Evolutionary conservation across 92 coral and sea anemone species (phyloP).

Genomic region (Epizoanthus fatuus): DNA sequence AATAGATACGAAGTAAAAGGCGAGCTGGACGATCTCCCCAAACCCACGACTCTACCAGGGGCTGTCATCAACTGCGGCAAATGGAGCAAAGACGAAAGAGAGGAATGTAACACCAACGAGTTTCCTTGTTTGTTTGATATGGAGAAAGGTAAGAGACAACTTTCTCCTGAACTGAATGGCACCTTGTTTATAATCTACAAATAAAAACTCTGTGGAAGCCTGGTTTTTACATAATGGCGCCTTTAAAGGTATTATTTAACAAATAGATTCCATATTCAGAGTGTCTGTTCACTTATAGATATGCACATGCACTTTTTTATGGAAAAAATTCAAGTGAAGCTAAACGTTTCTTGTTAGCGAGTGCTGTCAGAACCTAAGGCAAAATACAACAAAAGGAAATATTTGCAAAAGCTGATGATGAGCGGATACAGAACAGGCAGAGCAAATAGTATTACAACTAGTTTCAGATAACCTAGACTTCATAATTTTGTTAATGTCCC

Average conservation of each 20-base stretch:
- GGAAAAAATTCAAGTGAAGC: no score
- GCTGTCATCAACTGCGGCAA: conserved; percentile 92
- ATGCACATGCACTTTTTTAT: no score
- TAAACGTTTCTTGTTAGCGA: no score
- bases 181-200: background rate
- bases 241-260: no score
- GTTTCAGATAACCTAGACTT: background rate
- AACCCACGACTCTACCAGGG: conserved; percentile 76
- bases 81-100: conserved; percentile 59
- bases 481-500: background rate
- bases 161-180: background rate
- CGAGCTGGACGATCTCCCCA: conserved; percentile 59
- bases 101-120: conserved; percentile 78
- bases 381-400: no score
- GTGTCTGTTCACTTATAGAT: no score
- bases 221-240: background rate
- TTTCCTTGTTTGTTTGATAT: conserved; percentile 95
- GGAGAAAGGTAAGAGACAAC: conserved; percentile 64
- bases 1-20: conserved; percentile 37
- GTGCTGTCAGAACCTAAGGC: no score
- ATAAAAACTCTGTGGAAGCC: background rate
- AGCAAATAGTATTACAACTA: background rate
- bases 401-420: no score
- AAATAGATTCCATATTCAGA: no score
- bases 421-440: no score